A percentile compares a stretch with the other conserved stretches of the same genome.
phyloP scores from a whole-genome alignment of 2,113 vertebrate species.

The Oryzias celebensis region DNA sequence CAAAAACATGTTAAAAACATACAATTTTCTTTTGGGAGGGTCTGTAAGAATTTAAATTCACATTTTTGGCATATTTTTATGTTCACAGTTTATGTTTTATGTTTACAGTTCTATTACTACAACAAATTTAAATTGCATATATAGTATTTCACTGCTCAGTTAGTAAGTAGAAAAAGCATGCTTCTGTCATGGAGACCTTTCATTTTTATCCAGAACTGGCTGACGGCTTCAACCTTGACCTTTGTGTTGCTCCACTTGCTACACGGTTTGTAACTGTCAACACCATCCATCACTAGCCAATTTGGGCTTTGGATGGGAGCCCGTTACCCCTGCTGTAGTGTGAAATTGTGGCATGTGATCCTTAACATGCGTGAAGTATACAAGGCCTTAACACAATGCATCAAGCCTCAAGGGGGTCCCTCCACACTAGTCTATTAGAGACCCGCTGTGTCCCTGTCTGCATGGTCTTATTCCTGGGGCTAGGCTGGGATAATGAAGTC shows the following conservation, averaged over 20 bases:
- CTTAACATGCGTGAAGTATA: slow-evolving; percentile 82
- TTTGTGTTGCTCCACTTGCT: slow-evolving; percentile 70
- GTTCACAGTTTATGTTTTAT: not conserved
- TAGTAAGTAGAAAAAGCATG: slow-evolving; percentile 46
- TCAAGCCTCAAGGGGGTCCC: slow-evolving; percentile 64
- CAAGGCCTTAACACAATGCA: slow-evolving; percentile 78
- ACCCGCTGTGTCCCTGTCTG: slow-evolving; percentile 67
- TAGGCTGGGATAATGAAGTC: slow-evolving; percentile 63
- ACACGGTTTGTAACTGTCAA: slow-evolving; percentile 76
- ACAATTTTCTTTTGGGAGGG: too few species aligned
- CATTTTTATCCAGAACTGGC: slow-evolving; percentile 68
- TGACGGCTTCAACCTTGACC: slow-evolving; percentile 75
- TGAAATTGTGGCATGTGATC: slow-evolving; percentile 83
- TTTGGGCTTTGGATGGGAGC: slow-evolving; percentile 43
- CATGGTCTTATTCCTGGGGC: slow-evolving; percentile 67
- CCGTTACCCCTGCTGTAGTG: slow-evolving; percentile 69
- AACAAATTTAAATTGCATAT: slow-evolving; percentile 41
- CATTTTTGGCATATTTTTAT: too few species aligned
- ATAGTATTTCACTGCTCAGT: slow-evolving; percentile 31
- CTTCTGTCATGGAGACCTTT: slow-evolving; percentile 59
- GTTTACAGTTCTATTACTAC: not conserved
- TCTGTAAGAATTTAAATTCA: too few species aligned
- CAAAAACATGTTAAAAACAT: too few species aligned
- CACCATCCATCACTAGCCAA: slow-evolving; percentile 68
- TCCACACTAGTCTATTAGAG: slow-evolving; percentile 73